Conservation (phyloP, 2,797 vertebrate genomes). For the Muscicapa striata region DNA sequence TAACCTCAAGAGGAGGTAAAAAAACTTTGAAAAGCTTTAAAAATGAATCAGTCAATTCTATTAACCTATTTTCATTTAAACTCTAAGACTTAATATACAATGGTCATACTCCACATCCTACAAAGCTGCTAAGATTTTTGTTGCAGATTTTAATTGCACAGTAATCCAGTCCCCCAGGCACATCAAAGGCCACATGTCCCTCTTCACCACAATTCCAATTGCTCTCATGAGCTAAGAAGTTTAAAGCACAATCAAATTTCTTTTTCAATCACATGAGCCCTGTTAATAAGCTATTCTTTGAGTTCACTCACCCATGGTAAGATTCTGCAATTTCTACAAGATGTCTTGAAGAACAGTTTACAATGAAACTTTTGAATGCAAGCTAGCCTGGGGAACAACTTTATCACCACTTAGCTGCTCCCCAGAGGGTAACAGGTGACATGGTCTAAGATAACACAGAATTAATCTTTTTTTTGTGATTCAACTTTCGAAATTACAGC, state of each 20-base stretch:
- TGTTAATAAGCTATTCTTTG: constrained; percentile 86
- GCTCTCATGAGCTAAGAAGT: constrained; percentile 76
- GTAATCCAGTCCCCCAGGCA: constrained; percentile 64
- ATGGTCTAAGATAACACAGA: constrained; percentile 66
- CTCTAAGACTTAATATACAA: constrained; percentile 1
- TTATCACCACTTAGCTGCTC: constrained; percentile 75
- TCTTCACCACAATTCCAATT: constrained; percentile 66
- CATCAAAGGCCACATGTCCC: constrained; percentile 67
- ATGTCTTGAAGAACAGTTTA: constrained; percentile 78
- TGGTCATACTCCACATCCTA: constrained; percentile 10
- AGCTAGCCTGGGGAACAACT: constrained; percentile 78
- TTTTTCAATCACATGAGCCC: constrained; percentile 85
- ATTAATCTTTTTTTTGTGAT: background rate
- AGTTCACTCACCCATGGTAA: constrained; percentile 77
- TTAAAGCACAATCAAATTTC: constrained; percentile 85
- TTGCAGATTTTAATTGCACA: constrained; percentile 66
- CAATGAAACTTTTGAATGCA: constrained; percentile 85
- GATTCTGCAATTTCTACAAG: constrained; percentile 76
- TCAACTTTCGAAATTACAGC: constrained; percentile 41
- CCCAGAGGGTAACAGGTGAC: constrained; percentile 79
- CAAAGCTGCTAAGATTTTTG: constrained; percentile 47
- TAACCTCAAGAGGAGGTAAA: background rate
- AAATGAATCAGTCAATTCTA: constrained; percentile 17
- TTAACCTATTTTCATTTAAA: constrained; percentile 15
- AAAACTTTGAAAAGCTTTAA: background rate